Conservation (phyloP, 2,797 vertebrate genomes). For the Acrocephalus scirpaceus region DNA sequence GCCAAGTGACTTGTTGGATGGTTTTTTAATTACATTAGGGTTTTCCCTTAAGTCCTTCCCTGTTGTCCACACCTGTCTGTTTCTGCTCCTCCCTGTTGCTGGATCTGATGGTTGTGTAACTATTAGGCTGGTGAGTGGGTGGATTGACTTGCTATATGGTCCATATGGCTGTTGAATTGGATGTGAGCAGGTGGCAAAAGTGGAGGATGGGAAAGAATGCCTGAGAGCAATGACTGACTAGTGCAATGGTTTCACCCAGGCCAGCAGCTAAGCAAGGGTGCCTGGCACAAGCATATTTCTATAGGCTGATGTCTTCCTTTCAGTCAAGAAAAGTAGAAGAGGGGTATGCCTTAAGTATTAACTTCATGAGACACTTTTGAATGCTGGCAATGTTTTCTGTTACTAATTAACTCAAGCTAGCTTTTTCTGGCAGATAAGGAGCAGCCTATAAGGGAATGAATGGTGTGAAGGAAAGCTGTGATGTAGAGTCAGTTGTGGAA, state of each 20-base stretch:
- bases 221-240: not conserved
- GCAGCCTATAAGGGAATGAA: not conserved
- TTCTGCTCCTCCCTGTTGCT: not conserved
- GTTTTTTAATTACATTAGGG: not conserved
- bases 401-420: not conserved
- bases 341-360: not conserved
- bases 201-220: not conserved
- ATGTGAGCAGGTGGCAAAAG: not conserved
- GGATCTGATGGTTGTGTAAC: not conserved
- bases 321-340: not conserved
- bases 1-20: not conserved
- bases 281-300: not conserved
- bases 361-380: not conserved
- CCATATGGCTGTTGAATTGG: accelerated
- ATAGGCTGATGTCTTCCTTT: not conserved
- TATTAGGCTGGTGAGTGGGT: not conserved
- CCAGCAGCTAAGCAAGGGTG: not conserved
- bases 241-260: not conserved
- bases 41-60: not conserved
- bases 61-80: not conserved
- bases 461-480: not conserved
- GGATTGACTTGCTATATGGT: not conserved
- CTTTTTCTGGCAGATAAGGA: not conserved
- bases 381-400: not conserved
- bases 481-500: not conserved